These are phyloP conservation scores for Coptotermes formosanus DNA, from an alignment of 1,140 invertebrate species.

Conservation along the genomic window DNA sequence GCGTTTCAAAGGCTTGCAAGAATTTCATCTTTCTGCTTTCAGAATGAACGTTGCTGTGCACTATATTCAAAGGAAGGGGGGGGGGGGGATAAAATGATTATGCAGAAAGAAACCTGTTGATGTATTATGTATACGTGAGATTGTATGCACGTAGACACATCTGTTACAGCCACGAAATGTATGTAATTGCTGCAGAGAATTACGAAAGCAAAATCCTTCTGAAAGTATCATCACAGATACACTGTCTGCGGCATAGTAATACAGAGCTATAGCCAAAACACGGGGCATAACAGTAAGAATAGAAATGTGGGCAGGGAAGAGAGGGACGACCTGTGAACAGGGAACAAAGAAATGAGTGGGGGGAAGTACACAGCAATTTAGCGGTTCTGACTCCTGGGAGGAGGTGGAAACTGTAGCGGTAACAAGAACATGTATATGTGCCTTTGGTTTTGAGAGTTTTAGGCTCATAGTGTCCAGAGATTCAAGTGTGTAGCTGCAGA, in stretches of 20 bases:
- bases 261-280: not conserved
- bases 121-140: conserved; percentile 17
- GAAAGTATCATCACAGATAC: not conserved
- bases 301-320: not conserved
- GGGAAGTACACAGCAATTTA: conserved; percentile 20
- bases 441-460: not conserved
- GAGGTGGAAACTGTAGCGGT: conserved; percentile 22
- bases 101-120: not conserved
- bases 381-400: not conserved
- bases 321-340: not conserved
- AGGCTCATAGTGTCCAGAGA: not conserved
- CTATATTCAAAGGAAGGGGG: not conserved
- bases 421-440: conserved; percentile 9
- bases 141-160: not conserved
- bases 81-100: not conserved
- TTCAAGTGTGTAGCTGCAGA: no score
- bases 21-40: not conserved
- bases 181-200: not conserved
- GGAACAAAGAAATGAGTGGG: conserved; percentile 21
- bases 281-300: not conserved
- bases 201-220: not conserved
- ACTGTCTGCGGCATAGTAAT: not conserved
- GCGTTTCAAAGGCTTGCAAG: not conserved
- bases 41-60: not conserved
- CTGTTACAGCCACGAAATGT: not conserved